Percentiles rank a stretch among this genome's conserved stretches.
Evolutionary conservation across 2,113 vertebrate species (phyloP).

Genomic region (Cettia cetti): DNA sequence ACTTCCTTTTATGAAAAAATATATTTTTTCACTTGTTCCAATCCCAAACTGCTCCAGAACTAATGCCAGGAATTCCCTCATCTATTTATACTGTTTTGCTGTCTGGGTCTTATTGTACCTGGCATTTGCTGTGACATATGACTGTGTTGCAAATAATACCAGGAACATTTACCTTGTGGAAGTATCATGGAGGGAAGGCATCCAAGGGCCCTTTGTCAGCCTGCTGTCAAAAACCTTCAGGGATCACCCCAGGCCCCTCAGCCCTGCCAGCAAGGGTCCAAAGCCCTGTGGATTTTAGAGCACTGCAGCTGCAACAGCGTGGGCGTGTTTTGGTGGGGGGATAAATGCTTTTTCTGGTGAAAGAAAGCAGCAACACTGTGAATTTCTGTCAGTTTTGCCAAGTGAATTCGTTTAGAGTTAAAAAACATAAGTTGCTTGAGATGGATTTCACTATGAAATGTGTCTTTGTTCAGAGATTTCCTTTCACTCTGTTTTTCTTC

Average conservation of each 20-base stretch:
- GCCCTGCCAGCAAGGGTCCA: background rate
- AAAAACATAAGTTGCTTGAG: slow-evolving; percentile 15
- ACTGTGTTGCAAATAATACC: background rate
- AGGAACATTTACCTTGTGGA: slow-evolving; percentile 12
- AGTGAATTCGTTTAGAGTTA: background rate
- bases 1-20: background rate
- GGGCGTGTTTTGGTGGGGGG: accelerated
- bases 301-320: background rate
- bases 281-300: background rate
- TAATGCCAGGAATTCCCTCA: slow-evolving; percentile 60
- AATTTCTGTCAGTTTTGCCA: slow-evolving; percentile 29
- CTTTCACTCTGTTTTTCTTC: slow-evolving; percentile 21
- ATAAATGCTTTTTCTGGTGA: background rate
- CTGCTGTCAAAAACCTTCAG: background rate
- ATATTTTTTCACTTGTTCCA: slow-evolving; percentile 46
- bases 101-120: slow-evolving; percentile 46
- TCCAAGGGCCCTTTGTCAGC: background rate
- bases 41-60: slow-evolving; percentile 31
- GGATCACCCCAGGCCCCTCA: background rate
- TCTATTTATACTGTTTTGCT: slow-evolving; percentile 41
- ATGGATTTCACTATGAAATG: background rate
- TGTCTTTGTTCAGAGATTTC: slow-evolving; percentile 29
- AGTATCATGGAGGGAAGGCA: background rate
- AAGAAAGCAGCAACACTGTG: background rate
- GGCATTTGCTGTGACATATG: slow-evolving; percentile 36